Evolutionary conservation across 2,797 vertebrate species (phyloP).

Genomic region (Hipposideros larvatus): DNA sequence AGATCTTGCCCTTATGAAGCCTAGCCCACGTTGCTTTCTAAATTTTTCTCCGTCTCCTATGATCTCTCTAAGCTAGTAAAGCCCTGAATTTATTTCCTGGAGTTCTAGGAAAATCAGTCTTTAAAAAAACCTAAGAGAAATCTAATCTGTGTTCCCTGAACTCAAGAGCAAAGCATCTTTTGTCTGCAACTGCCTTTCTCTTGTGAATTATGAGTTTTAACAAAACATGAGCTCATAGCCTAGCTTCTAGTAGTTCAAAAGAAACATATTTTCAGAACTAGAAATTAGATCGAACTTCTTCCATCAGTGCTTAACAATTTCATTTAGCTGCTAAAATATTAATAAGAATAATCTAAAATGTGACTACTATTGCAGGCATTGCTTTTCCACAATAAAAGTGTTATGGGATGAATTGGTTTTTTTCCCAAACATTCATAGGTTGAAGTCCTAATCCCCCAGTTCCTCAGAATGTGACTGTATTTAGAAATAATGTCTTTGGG

Average conservation of each 20-base stretch:
- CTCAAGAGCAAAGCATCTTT: neutral
- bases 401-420: neutral
- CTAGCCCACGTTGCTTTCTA: neutral
- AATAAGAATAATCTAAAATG: slow-evolving; percentile 7
- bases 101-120: neutral
- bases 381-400: neutral
- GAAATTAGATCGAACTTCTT: neutral
- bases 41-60: slow-evolving; percentile 47
- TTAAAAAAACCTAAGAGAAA: slow-evolving; percentile 57
- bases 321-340: neutral
- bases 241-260: neutral
- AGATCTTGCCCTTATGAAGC: neutral
- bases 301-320: neutral
- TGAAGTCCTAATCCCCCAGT: neutral
- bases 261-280: neutral
- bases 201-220: neutral
- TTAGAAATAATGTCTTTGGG: neutral
- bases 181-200: slow-evolving; percentile 60
- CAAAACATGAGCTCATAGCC: neutral
- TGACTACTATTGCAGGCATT: neutral
- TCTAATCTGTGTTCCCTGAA: slow-evolving; percentile 42
- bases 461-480: neutral
- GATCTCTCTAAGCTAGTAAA: neutral
- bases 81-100: neutral
- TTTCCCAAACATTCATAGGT: neutral